A percentile compares a stretch with the other conserved stretches of the same genome.
These are phyloP conservation scores for Diaperis boleti DNA, from an alignment of 2,888 invertebrate genomes.

Conservation along the genomic window DNA sequence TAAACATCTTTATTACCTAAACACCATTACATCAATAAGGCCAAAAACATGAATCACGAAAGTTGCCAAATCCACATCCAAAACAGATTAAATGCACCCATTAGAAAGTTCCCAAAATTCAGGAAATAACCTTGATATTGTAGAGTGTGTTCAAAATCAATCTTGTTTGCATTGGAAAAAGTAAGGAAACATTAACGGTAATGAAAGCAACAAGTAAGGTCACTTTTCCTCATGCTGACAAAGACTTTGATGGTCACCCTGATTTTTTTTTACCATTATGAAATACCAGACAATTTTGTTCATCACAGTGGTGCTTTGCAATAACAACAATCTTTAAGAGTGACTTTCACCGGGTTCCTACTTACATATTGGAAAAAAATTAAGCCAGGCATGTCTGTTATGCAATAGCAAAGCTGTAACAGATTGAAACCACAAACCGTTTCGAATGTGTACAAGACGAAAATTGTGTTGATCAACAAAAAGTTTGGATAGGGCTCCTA, in stretches of 20 bases:
- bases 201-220: constrained; percentile 26
- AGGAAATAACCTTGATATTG: constrained; percentile 22
- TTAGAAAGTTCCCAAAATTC: constrained; percentile 10
- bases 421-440: not conserved
- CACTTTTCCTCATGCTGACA: constrained; percentile 25
- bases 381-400: constrained; percentile 15
- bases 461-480: no score
- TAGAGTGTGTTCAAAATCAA: constrained; percentile 21
- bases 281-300: not conserved
- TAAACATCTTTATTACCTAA: no score
- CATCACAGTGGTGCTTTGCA: not conserved
- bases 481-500: no score
- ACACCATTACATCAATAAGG: no score
- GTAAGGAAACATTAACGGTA: constrained; percentile 30
- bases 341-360: constrained; percentile 14
- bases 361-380: not conserved
- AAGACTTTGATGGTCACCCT: not conserved
- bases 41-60: no score
- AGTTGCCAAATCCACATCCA: no score
- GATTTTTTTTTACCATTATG: no score
- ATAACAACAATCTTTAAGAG: not conserved
- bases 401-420: not conserved
- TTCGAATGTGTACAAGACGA: not conserved
- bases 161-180: constrained; percentile 33
- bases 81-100: not conserved